Evolutionary conservation across 2,888 invertebrate species (phyloP), one percentile per base, ranked within the genome.

Genomic region (Molanna angustata): DNA sequence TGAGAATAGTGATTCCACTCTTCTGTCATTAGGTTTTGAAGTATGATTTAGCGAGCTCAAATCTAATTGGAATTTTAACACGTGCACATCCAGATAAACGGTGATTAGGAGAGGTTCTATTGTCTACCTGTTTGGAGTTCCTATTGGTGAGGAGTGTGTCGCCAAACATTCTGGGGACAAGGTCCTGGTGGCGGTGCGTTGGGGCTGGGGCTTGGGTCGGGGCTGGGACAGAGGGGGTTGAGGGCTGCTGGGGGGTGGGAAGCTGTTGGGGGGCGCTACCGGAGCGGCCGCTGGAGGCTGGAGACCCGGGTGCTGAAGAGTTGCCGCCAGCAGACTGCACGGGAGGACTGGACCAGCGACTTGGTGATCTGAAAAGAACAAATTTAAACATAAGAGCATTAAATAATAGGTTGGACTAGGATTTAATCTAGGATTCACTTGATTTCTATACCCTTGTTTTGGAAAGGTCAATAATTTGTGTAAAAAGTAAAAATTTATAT

Each of bases 141-240:
- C 58, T 58, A 52, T 58, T 50, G 11, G 56, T 52, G 48, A 58
- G 54, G 40, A 58, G 52, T 2, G 86, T 86, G 63, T 87, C 86
- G 21, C 86, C 86, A 62, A 87, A 87, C 86, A 86, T 86, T 65
- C 86, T 80, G 3, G 84, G 74, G 14, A 83, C 80, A 42, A 82
- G 81, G 56, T 76, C 75, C 32, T 74, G 69, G 57, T 69, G 65
- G 52, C 72, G 71, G 62, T 70, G 62, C 59, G 67, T 64, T 59
- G 68, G 62, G 53, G 73, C 67, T 31, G 67, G 62, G 58, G 73
- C 45, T 27, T 49, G 33, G 13, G 41, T 37, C 3, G 48, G 73
- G 19, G 74, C 47, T 33, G 50, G 44, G 18, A 49, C 52, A 3
- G 21, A 33, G 31, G 56, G 39, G 64, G 46, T 69, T 68, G 35